Evolutionary conservation across 2,888 invertebrate species (phyloP), one percentile per base, ranked within the genome.

Genomic region (Leptopilina myrica): DNA sequence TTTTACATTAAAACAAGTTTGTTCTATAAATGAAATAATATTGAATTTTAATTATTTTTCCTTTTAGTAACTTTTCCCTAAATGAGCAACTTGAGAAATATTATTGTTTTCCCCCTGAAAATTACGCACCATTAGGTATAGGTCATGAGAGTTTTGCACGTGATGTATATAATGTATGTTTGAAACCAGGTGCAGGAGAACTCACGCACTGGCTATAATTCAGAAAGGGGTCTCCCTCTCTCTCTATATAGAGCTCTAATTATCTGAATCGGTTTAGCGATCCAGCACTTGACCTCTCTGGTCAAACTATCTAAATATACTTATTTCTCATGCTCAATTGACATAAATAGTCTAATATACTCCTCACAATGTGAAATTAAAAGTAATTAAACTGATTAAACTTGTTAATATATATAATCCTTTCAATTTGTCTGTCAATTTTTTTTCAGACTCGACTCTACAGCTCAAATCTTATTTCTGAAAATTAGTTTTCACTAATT

Each of bases 181-280:
- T 49, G 53, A 0, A 8, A n/a, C 56, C 73, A 73, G 73, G 73
- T 73, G 69, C 53, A 26, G 53, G 33, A 26, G 56, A 73, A 40
- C 73, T 53, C 69, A 73, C 73, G 56, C 53, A n/a, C 73, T 73
- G 33, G 53, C 33, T 53, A 73, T 73, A 73, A 73, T 73, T 73
- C 73, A 73, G 53, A 53, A 56, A 56, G 33, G 26, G 56, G 49
- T 46, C 46, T 46, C 20, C 20, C 46, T 46, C 46, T 7, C 46
- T 49, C 11, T 49, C 15, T 15, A 20, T 73, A 56, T 56, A 73
- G 53, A 73, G 73, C 73, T 33, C 73, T 73, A 53, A 73, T 73
- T 56, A 73, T 73, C 73, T 73, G 73, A 73, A 56, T 73, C 73
- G 73, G 56, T 56, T 73, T 73, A 73, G 73, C 33, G 53, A 73